Percentiles rank a stretch among this genome's conserved stretches.
These are phyloP conservation scores for Conus betulinus DNA, from an alignment of 1,140 invertebrate species.

Conservation along the genomic window DNA sequence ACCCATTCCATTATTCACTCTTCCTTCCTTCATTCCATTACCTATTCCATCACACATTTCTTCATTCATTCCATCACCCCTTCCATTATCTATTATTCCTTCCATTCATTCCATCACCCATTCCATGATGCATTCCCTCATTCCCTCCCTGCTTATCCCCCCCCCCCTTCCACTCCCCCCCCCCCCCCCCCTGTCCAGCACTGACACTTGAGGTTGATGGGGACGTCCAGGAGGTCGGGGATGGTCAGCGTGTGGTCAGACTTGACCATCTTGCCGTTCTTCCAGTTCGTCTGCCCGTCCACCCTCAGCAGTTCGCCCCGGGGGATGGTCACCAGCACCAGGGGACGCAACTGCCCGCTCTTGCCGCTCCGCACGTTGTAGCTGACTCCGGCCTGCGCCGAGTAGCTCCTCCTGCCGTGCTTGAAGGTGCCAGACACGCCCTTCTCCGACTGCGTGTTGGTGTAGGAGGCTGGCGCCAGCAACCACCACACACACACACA, in stretches of 20 bases:
- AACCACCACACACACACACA: too few relatives aligned
- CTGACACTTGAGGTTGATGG: constrained; percentile 40
- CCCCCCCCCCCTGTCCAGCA: background rate
- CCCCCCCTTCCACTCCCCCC: too few relatives aligned
- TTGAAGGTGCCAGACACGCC: constrained; percentile 44
- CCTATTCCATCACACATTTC: too few relatives aligned
- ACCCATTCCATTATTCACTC: too few relatives aligned
- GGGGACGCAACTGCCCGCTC: constrained; percentile 14
- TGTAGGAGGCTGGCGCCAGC: constrained; percentile 39
- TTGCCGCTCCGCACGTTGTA: constrained; percentile 19
- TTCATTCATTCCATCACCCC: background rate
- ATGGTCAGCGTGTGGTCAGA: constrained; percentile 21
- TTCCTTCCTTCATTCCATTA: background rate
- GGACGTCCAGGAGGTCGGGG: constrained; percentile 30
- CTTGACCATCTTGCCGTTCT: constrained; percentile 33
- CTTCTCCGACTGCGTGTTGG: constrained; percentile 51
- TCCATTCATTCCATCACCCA: too few relatives aligned
- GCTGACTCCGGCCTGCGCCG: constrained; percentile 42
- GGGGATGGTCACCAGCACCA: constrained; percentile 28
- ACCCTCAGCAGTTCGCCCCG: constrained; percentile 22
- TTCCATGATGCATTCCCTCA: too few relatives aligned
- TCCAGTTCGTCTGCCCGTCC: constrained; percentile 30
- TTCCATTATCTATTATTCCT: background rate
- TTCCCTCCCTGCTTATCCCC: background rate
- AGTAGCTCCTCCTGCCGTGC: constrained; percentile 49